These are phyloP conservation scores for Agrochola lota DNA, from an alignment of 2,888 invertebrate genomes.

Conservation along the genomic window DNA sequence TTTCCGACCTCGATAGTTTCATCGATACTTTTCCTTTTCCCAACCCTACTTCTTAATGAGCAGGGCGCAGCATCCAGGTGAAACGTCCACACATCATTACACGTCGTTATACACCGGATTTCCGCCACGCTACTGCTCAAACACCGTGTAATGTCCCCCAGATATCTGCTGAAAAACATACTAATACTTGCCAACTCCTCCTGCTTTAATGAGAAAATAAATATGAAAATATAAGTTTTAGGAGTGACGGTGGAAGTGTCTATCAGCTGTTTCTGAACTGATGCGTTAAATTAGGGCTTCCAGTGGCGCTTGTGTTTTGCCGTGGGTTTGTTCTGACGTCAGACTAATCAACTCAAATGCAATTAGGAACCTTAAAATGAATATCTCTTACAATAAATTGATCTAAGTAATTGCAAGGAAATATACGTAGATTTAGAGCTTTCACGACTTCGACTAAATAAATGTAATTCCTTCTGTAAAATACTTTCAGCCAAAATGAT, in stretches of 20 bases:
- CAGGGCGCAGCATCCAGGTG: slow-evolving; percentile 81
- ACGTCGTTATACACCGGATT: slow-evolving; percentile 83
- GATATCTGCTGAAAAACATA: slow-evolving; percentile 61
- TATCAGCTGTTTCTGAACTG: slow-evolving; percentile 42
- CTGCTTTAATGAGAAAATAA: slow-evolving; percentile 53
- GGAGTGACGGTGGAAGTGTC: slow-evolving; percentile 38
- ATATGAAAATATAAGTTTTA: slow-evolving; percentile 46
- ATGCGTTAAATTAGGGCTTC: slow-evolving; percentile 44
- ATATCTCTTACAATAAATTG: neutral
- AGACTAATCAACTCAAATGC: neutral
- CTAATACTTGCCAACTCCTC: slow-evolving; percentile 55
- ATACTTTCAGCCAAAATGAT: neutral
- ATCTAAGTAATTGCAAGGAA: neutral
- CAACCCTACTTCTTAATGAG: slow-evolving; percentile 80
- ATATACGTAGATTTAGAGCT: neutral
- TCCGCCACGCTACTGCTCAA: slow-evolving; percentile 80
- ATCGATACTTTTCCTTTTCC: slow-evolving; percentile 16
- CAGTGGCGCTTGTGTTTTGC: slow-evolving; percentile 43
- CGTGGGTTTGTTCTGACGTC: neutral
- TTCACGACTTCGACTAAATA: neutral
- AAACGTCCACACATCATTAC: slow-evolving; percentile 88
- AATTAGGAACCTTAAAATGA: neutral
- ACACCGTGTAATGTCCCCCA: slow-evolving; percentile 82
- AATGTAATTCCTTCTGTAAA: neutral
- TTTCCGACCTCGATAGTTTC: neutral